Conservation (phyloP, 2,113 vertebrate species). For the Synchiropus splendidus region DNA sequence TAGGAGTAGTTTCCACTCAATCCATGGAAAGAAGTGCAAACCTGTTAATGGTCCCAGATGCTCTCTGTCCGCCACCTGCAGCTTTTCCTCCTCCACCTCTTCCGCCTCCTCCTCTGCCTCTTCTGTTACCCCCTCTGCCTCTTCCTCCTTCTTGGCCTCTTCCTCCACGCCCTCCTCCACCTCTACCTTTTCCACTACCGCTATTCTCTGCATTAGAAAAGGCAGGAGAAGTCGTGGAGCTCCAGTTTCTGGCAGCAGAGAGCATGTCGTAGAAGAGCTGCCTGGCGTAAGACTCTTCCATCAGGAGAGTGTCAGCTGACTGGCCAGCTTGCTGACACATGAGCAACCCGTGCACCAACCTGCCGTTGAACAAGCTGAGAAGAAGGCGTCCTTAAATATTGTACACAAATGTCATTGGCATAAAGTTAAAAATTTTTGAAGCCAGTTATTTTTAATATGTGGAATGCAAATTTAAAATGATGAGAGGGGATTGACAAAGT, state of each 20-base stretch:
- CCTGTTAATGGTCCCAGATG: no score
- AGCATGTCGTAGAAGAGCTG: constrained; percentile 65
- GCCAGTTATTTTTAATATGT: no score
- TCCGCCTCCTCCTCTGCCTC: constrained; percentile 54
- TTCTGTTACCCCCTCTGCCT: constrained; percentile 17
- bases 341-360: constrained; percentile 72
- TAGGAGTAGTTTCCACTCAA: no score
- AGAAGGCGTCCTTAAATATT: neutral
- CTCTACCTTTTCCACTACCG: constrained; percentile 14
- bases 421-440: no score
- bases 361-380: constrained; percentile 81
- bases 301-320: constrained; percentile 63
- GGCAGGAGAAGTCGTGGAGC: constrained; percentile 9
- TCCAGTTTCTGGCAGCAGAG: constrained; percentile 29
- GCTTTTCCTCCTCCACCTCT: constrained; percentile 21
- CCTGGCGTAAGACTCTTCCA: constrained; percentile 47
- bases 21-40: no score
- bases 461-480: no score
- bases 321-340: constrained; percentile 54
- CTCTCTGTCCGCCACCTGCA: constrained; percentile 4
- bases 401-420: no score
- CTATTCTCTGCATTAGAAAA: constrained; percentile 17
- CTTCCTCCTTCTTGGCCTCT: constrained; percentile 4
- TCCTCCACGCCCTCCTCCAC: constrained; percentile 20
- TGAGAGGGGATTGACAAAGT: no score